Base-by-base conservation (phyloP, 35 echinoderm and acorn worm genomes). In the Apostichopus japonicus region DNA sequence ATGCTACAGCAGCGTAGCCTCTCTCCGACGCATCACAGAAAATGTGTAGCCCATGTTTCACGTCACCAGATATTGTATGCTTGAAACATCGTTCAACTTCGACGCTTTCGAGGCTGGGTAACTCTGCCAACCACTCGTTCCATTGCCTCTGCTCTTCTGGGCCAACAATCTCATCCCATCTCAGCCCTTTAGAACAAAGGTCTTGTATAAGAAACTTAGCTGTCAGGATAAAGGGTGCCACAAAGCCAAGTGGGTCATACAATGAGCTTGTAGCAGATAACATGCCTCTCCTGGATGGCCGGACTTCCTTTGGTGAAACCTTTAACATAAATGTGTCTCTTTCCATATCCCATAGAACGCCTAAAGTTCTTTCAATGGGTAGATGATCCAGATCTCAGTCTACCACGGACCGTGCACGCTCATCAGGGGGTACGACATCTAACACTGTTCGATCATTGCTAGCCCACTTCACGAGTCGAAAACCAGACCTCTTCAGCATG, bases 21-120 rank as follows among this genome's bases (percentile, higher is more conserved):
- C 55, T 88, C 52, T 92, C 90, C 0, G 80, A 94, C 10, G 93
- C 84, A 80, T 96, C 93, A 7, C 58, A 91, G 25, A 96, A 96
- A 27, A 90, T 71, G 23, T 94, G 83, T 1, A 94, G 58, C 6
- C 55, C 75, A 44, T 54, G 24, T 10, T 9, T 22, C 13, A 13
- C 44, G 0, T 90, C 22, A 9, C 24, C 24, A 15, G 14, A 79
- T 6, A 23, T 56, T 65, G 92, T n/a, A 15, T 70, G 54, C 75
- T 93, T 93, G 23, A 58, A 90, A 71, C 92, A 93, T 90, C 92
- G 78, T 5, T 78, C 19, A 14, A 79, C 52, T 4, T 77, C 6
- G 5, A 93, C 55, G 5, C 27, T 17, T 8, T 25, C 23, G 11
- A 93, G 77, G 8, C 56, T 10, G 23, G 58, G 84, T 10, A 90